These are phyloP conservation scores for Drosophila peninsularis DNA, from an alignment of 2,888 invertebrate genomes.

Conservation along the genomic window DNA sequence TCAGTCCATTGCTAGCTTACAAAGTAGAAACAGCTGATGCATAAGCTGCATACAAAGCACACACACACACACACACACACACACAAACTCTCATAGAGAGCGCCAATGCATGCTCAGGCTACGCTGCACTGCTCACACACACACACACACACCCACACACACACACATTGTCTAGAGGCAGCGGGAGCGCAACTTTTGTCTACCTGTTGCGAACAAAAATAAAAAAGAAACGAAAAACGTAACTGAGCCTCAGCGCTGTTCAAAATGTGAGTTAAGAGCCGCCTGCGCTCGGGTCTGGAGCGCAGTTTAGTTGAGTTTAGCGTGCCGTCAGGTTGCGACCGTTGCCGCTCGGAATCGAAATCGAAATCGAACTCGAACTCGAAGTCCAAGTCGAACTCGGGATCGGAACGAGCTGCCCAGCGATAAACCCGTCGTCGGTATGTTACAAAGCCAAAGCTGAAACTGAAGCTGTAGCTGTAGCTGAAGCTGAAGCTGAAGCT, in stretches of 20 bases:
- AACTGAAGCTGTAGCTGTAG: constrained; percentile 19
- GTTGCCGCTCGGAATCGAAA: constrained; percentile 36
- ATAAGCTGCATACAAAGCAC: constrained; percentile 27
- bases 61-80: neutral
- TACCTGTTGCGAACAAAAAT: constrained; percentile 50
- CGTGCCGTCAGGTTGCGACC: constrained; percentile 74
- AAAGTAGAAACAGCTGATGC: constrained; percentile 53
- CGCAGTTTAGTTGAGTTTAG: constrained; percentile 79
- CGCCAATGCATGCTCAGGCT: constrained; percentile 27
- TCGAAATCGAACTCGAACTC: constrained; percentile 30
- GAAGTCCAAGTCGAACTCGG: constrained; percentile 48
- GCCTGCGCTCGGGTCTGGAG: constrained; percentile 65
- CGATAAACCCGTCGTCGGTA: constrained; percentile 78
- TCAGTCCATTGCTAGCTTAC: constrained; percentile 22
- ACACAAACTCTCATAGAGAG: neutral
- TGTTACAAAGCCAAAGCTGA: constrained; percentile 55
- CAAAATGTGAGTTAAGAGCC: constrained; percentile 79
- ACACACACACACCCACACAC: constrained; percentile 14
- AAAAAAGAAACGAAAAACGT: constrained; percentile 2
- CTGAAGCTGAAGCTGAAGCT: constrained; percentile 28
- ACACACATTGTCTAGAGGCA: neutral
- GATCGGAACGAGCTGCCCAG: constrained; percentile 45
- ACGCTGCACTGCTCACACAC: constrained; percentile 11
- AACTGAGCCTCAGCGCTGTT: constrained; percentile 14
- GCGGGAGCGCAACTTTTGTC: constrained; percentile 32